Evolutionary conservation across 2,888 invertebrate genomes (phyloP).

Genomic region (Macrostomum cliftonense): DNA sequence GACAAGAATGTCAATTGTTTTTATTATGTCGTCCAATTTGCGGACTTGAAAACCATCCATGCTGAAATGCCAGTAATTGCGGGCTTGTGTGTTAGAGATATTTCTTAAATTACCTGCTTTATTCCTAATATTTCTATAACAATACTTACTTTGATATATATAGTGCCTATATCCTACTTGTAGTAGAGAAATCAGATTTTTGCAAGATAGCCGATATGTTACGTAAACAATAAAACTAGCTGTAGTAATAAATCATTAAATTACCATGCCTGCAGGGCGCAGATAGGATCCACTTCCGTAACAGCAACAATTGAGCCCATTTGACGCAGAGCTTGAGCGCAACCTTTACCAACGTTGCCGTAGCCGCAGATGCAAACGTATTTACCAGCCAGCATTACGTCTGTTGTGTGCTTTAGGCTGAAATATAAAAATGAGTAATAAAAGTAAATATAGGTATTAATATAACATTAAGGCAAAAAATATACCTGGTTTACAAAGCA

Average conservation of each 20-base stretch:
- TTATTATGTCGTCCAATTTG: slow-evolving; percentile 72
- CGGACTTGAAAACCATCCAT: slow-evolving; percentile 93
- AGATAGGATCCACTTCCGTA: slow-evolving; percentile 91
- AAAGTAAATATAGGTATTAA: not conserved
- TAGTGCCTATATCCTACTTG: no score
- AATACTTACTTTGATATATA: no score
- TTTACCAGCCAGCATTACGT: slow-evolving; percentile 92
- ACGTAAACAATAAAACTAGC: not conserved
- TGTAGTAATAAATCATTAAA: slow-evolving; percentile 9
- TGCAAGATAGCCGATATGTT: not conserved
- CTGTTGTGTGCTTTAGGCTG: slow-evolving; percentile 67
- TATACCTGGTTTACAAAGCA: no score
- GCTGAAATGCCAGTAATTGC: slow-evolving; percentile 37
- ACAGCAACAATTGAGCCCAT: slow-evolving; percentile 75
- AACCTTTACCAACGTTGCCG: slow-evolving; percentile 90
- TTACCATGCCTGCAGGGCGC: slow-evolving; percentile 77
- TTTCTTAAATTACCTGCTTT: no score
- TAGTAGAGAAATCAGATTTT: no score
- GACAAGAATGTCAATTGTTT: slow-evolving; percentile 79
- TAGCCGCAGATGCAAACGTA: slow-evolving; percentile 87
- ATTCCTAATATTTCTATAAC: no score
- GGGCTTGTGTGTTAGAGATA: no score
- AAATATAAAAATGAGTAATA: not conserved
- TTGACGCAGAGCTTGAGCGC: slow-evolving; percentile 83
- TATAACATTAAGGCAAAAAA: not conserved